Evolutionary conservation across 2,888 invertebrate species (phyloP).

Genomic region (Troides aeacus): DNA sequence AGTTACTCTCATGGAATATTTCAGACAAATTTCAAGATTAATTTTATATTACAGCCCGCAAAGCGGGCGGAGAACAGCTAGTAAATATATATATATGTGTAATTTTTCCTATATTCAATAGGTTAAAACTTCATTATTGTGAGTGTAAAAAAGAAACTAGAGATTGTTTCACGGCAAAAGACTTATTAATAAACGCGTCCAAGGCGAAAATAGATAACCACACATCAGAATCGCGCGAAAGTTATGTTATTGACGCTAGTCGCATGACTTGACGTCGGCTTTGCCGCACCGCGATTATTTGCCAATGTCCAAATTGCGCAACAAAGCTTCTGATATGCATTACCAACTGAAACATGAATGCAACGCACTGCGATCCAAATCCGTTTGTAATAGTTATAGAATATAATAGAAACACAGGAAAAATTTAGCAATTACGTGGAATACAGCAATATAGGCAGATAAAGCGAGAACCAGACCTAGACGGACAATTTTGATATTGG

Average conservation of each 20-base stretch:
- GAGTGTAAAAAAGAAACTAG: conserved; percentile 3
- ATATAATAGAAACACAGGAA: not conserved
- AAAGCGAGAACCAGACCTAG: too few species aligned
- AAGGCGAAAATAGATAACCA: conserved; percentile 18
- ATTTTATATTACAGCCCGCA: too few species aligned
- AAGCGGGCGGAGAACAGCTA: too few species aligned
- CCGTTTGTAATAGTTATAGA: not conserved
- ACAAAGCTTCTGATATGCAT: conserved; percentile 7
- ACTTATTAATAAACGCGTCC: conserved; percentile 18
- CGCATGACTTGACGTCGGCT: conserved; percentile 21
- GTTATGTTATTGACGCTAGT: conserved; percentile 19
- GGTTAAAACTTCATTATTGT: not conserved
- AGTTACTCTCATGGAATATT: too few species aligned
- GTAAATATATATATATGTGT: too few species aligned
- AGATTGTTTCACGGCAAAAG: conserved; percentile 6
- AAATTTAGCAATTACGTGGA: not conserved
- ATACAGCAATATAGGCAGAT: too few species aligned
- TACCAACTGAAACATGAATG: not conserved
- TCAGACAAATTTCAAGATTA: too few species aligned
- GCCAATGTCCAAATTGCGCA: conserved; percentile 17
- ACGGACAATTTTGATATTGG: too few species aligned
- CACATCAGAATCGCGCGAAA: conserved; percentile 13
- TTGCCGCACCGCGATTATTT: conserved; percentile 16
- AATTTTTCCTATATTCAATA: too few species aligned
- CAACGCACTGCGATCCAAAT: not conserved